Conservation (phyloP, 2,888 invertebrate genomes). For the Vandiemenella viatica region DNA sequence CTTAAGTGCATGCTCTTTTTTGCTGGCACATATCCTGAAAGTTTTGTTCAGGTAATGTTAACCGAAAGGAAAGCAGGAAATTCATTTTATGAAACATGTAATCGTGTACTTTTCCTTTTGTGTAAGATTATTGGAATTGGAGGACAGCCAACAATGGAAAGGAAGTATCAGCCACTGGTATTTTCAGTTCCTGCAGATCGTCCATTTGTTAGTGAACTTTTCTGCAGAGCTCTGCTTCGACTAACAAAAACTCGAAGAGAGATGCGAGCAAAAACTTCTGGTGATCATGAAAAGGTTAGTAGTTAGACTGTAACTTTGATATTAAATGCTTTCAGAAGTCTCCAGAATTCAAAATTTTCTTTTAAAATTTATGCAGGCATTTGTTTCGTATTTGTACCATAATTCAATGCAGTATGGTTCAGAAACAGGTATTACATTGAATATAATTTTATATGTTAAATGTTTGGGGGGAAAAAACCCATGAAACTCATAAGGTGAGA, state of each 20-base stretch:
- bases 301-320: no score
- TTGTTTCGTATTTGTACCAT: no score
- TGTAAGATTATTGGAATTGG: constrained; percentile 7
- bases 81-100: constrained; percentile 9
- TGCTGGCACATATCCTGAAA: constrained; percentile 6
- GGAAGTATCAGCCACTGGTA: constrained; percentile 11
- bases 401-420: no score
- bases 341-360: no score
- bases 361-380: no score
- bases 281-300: constrained; percentile 13
- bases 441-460: no score
- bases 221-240: constrained; percentile 9
- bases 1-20: constrained; percentile 12
- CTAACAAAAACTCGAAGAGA: constrained; percentile 12
- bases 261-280: constrained; percentile 11
- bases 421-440: no score
- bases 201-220: constrained; percentile 13
- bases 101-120: constrained; percentile 4
- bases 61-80: constrained; percentile 6
- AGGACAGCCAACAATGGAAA: neutral
- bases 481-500: no score
- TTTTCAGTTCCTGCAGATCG: constrained; percentile 4
- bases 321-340: no score
- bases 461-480: no score
- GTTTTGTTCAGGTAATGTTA: constrained; percentile 7